Evolutionary conservation across 2,888 invertebrate species (phyloP).

Genomic region (Aquatica leii): DNA sequence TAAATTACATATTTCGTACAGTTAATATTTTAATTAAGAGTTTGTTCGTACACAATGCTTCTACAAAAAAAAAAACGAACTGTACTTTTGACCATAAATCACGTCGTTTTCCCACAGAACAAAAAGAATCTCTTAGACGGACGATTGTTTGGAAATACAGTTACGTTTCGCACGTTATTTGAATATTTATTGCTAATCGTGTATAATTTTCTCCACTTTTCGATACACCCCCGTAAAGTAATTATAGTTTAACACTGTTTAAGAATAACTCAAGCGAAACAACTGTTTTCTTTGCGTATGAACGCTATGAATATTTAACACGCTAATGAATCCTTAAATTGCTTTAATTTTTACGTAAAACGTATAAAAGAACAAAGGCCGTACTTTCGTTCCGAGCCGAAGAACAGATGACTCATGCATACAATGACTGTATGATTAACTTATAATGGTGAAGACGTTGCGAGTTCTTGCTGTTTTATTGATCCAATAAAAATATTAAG

Average conservation of each 20-base stretch:
- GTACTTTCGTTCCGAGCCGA: constrained; percentile 39
- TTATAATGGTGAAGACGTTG: too few species aligned
- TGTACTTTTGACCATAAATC: too few species aligned
- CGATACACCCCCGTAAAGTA: background rate
- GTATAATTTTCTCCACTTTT: background rate
- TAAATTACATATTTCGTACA: background rate
- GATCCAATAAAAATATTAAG: too few species aligned
- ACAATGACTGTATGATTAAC: constrained; percentile 28
- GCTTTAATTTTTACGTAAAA: constrained; percentile 18
- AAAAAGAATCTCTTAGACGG: too few species aligned
- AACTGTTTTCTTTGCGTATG: background rate
- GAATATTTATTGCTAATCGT: background rate
- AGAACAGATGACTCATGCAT: constrained; percentile 38
- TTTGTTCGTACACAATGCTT: background rate
- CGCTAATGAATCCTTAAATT: constrained; percentile 37
- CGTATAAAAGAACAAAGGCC: constrained; percentile 36
- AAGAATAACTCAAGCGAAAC: too few species aligned
- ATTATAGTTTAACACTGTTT: too few species aligned
- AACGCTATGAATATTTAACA: constrained; percentile 9
- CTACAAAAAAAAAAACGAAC: too few species aligned
- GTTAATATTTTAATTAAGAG: constrained; percentile 1
- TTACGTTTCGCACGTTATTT: background rate
- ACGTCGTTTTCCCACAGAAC: too few species aligned
- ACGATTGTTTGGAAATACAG: background rate
- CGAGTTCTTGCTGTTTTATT: background rate